Base-by-base conservation (phyloP, 2,797 vertebrate species). In the Delichon dasypus region DNA sequence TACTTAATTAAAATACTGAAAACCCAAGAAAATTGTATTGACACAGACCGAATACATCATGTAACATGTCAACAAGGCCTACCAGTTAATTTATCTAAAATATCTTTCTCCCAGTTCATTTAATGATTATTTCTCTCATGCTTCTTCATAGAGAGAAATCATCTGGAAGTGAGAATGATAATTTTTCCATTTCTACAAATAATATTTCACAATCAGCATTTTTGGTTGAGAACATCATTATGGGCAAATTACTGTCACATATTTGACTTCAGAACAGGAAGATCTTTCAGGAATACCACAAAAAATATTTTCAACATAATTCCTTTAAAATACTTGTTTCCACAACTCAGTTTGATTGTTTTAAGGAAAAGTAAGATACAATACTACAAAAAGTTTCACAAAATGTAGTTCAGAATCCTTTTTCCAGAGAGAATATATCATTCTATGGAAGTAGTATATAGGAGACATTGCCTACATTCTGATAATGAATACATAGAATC, bases 1-100 rank as follows among this genome's bases (percentile, higher is more conserved):
- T n/a, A 34, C 21, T 57, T 86, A 94, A 94, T 86, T 91, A 84
- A 86, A 93, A 75, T 67, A 71, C 23, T 16, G 20, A 72, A 93
- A 90, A 40, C 27, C 8, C 30, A 87, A 89, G 62, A 72, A 92
- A 78, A 88, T 86, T 68, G 54, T 90, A 47, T 70, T 86, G 44
- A 73, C 74, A 81, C 22, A 68, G 74, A 94, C 27, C 22, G 81
- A 90, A 81, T 34, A 57, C 22, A 57, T 64, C 0, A 1, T 44
- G 25, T 47, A 81, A 81, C 18, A 25, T 66, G 30, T 75, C 73
- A 86, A 75, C n/a, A 71, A 77, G 65, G 23, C 57, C 48, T 79
- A 74, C 7, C 20, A 38, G 36, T 53, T 91, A 77, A 75, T 88
- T 81, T 61, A 36, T 72, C 58, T 71, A 88, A 86, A 88, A 88